These are phyloP conservation scores for Lissonota sp. DNA, from an alignment of 2,888 invertebrate genomes.

Conservation along the genomic window DNA sequence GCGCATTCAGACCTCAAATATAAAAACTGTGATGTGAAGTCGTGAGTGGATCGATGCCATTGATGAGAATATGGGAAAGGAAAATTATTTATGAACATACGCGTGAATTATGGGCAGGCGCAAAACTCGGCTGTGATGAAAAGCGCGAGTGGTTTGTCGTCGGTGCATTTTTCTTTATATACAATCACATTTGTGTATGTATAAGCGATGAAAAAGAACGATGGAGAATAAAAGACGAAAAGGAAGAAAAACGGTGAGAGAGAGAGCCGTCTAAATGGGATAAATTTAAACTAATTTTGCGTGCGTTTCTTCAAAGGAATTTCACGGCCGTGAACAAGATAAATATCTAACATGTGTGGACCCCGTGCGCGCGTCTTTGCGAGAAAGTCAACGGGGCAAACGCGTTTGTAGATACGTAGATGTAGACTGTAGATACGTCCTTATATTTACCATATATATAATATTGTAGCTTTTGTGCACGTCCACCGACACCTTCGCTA, in stretches of 20 bases:
- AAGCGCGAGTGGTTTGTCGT: constrained; percentile 40
- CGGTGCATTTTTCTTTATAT: constrained; percentile 43
- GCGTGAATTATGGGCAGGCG: not conserved
- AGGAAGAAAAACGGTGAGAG: constrained; percentile 4
- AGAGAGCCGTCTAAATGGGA: constrained; percentile 57
- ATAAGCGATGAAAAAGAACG: constrained; percentile 8
- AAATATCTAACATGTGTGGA: constrained; percentile 67
- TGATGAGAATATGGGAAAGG: not conserved
- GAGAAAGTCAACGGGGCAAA: constrained; percentile 12
- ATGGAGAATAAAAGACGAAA: constrained; percentile 9
- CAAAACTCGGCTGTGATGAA: not conserved
- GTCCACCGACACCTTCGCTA: constrained; percentile 30
- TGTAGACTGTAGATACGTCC: not conserved
- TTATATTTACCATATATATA: not conserved
- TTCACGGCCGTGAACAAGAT: constrained; percentile 66
- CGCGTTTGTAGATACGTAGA: constrained; percentile 7
- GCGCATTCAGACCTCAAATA: not conserved
- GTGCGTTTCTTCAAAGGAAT: constrained; percentile 68
- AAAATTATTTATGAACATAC: not conserved
- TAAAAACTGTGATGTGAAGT: not conserved
- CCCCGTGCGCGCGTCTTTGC: constrained; percentile 34
- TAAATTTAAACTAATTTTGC: constrained; percentile 68
- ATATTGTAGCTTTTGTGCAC: constrained; percentile 3
- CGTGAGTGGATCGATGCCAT: constrained; percentile 14
- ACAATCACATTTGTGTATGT: not conserved